Conservation (phyloP, 2,113 vertebrate genomes). For the Psophia crepitans region DNA sequence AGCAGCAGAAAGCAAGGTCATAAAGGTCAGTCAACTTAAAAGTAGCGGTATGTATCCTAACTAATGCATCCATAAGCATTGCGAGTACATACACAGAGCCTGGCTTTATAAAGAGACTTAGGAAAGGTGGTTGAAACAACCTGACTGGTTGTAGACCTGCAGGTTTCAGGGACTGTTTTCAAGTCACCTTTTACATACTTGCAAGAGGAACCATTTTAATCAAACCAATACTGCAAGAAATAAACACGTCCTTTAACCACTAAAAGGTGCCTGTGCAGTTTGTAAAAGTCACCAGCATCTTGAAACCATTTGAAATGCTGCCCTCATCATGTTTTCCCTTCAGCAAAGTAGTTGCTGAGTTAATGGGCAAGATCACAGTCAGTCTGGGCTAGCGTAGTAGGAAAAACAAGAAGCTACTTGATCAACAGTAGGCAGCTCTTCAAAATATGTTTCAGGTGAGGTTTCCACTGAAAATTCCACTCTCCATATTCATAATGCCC, state of each 20-base stretch:
- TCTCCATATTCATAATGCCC: not conserved
- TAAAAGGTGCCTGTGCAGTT: slow-evolving; percentile 36
- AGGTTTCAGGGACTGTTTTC: not conserved
- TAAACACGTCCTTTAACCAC: slow-evolving; percentile 35
- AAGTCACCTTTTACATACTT: slow-evolving; percentile 43
- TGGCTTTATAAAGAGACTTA: not conserved
- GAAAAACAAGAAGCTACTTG: not conserved
- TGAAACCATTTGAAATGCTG: slow-evolving; percentile 49
- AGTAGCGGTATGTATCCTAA: not conserved
- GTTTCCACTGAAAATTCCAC: not conserved
- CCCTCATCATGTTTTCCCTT: not conserved
- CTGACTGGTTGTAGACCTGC: not conserved
- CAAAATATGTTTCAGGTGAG: not conserved
- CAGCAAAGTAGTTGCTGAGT: not conserved
- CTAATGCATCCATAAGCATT: not conserved
- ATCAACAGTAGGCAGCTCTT: not conserved
- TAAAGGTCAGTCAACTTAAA: not conserved
- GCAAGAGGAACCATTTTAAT: slow-evolving; percentile 32
- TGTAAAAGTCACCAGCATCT: slow-evolving; percentile 60
- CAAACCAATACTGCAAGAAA: slow-evolving; percentile 37
- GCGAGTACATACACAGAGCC: not conserved
- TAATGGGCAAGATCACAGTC: slow-evolving; percentile 17
- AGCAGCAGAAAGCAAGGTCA: not conserved
- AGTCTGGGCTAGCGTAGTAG: not conserved
- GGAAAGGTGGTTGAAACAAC: not conserved